These are phyloP conservation scores for Lottia scabra DNA, from an alignment of 2,888 invertebrate species.

Conservation along the genomic window DNA sequence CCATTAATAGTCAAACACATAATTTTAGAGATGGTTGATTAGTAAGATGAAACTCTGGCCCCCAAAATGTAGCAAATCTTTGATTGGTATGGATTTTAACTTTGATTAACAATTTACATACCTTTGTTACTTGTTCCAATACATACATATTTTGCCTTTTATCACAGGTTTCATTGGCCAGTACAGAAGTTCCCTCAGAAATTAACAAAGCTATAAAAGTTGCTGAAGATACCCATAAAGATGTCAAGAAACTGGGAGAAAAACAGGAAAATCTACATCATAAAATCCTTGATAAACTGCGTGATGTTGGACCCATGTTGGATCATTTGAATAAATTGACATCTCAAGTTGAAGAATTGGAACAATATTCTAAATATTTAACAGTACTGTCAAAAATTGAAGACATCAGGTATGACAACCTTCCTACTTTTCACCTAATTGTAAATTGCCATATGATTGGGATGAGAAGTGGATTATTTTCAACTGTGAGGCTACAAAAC, in stretches of 20 bases:
- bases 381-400: constrained; percentile 56
- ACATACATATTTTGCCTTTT: constrained; percentile 18
- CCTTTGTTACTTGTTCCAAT: no score
- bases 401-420: constrained; percentile 53
- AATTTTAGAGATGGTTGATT: no score
- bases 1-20: no score
- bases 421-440: no score
- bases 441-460: no score
- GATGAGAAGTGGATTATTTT: no score
- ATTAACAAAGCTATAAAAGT: constrained; percentile 55
- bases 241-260: constrained; percentile 40
- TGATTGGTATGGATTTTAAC: no score
- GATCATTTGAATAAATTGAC: constrained; percentile 48
- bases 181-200: constrained; percentile 59
- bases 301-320: constrained; percentile 41
- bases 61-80: no score
- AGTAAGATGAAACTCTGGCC: no score
- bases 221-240: constrained; percentile 47
- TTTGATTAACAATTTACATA: no score
- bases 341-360: constrained; percentile 49
- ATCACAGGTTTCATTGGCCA: constrained; percentile 61
- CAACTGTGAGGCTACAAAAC: no score
- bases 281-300: constrained; percentile 49
- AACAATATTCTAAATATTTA: constrained; percentile 57
- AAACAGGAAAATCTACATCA: constrained; percentile 50